Conservation (phyloP, 2,888 invertebrate species). For the Cistogaster globosa region DNA sequence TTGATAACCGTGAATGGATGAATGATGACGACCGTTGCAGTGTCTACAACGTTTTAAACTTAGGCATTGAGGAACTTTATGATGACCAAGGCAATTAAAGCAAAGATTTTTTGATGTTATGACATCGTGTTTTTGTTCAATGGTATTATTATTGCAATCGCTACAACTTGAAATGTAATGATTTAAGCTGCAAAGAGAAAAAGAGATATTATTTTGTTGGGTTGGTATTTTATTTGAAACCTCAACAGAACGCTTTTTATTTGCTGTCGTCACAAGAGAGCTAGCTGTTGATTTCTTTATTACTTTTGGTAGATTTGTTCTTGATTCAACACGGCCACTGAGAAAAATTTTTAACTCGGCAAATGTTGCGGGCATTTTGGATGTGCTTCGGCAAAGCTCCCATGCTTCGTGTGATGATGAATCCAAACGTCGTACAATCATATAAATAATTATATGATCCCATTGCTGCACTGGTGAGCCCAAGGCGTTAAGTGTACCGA, state of each 20-base stretch:
- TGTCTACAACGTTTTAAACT: constrained; percentile 8
- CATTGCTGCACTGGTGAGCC: too few relatives aligned
- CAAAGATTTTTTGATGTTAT: constrained; percentile 8
- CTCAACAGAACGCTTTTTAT: constrained; percentile 11
- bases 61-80: constrained; percentile 11
- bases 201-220: neutral
- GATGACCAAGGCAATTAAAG: constrained; percentile 18
- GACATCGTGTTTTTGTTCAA: neutral
- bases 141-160: too few relatives aligned
- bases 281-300: neutral
- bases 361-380: too few relatives aligned
- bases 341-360: neutral
- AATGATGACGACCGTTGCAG: constrained; percentile 17
- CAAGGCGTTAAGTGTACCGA: too few relatives aligned
- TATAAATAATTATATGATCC: constrained; percentile 2
- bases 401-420: too few relatives aligned
- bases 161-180: neutral
- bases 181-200: constrained; percentile 31
- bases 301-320: neutral
- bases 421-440: constrained; percentile 22
- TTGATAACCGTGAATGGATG: constrained; percentile 26
- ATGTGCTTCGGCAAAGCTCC: too few relatives aligned
- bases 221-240: constrained; percentile 15
- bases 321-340: neutral
- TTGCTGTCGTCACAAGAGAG: neutral